phyloP scores from a whole-genome alignment of 2,113 vertebrate genomes.

The Pygoscelis adeliae region DNA sequence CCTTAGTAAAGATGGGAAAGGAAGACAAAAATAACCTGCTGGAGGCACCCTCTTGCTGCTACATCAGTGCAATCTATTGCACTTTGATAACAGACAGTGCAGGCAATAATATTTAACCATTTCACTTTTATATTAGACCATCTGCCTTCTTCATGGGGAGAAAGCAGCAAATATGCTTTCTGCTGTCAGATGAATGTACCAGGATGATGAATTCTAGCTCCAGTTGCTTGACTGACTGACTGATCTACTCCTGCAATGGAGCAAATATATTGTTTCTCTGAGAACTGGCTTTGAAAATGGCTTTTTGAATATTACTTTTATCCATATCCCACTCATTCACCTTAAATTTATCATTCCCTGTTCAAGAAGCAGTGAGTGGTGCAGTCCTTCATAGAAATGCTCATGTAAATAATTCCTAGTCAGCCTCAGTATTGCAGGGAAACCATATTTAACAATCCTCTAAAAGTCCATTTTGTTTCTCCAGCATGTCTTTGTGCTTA shows the following conservation, averaged over 20 bases:
- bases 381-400: background rate
- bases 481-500: background rate
- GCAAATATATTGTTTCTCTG: background rate
- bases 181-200: background rate
- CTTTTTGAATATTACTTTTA: conserved; percentile 3
- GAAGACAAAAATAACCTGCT: background rate
- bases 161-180: background rate
- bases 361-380: background rate
- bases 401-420: background rate
- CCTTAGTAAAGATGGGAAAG: background rate
- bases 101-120: background rate
- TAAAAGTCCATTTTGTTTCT: background rate
- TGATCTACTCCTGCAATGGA: background rate
- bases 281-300: background rate
- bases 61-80: background rate
- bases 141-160: background rate
- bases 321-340: background rate
- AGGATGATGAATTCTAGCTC: background rate
- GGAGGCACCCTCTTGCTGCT: background rate
- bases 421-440: background rate
- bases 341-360: background rate
- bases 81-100: background rate
- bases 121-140: background rate
- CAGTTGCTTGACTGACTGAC: background rate
- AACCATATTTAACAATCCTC: background rate